Base-by-base conservation (phyloP, 1,140 invertebrate genomes). In the Drosophila ficusphila region DNA sequence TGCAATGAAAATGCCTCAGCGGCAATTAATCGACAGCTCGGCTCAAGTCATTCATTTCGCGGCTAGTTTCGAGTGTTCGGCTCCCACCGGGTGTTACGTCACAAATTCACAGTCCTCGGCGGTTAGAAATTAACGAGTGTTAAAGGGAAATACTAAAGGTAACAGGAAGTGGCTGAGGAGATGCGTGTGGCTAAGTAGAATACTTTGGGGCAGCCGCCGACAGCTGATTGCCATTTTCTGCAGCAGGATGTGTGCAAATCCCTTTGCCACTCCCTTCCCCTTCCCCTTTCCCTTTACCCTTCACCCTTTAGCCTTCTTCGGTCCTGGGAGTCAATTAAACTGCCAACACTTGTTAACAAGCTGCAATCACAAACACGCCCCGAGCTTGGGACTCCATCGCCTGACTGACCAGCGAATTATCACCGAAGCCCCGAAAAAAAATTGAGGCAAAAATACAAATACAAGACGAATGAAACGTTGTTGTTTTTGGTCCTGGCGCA, bases 321-420 rank as follows among this genome's bases (percentile, higher is more conserved):
- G 3, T 3, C 54, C 14, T 36, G 16, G 34, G 48, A 89, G 86
- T 89, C 89, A 90, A 90, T 90, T 90, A 90, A 90, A 90, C 88
- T 90, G 89, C 88, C 89, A 90, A 90, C 89, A 90, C 89, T 90
- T 90, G 89, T 90, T 90, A 90, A 90, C 89, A 90, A 90, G 79
- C 89, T 90, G 73, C 89, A 90, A 90, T 90, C 89, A 90, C 82
- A 76, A 76, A 81, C 82, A 90, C 88, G 88, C 89, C 86, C 78
- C 81, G 34, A 81, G 85, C 82, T 29, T 52, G 58, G 56, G 52
- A 31, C 56, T 56, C 42, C 41, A 38, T 33, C n/a, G 34, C n/a
- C 58, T 18, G 38, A 54, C 48, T 56, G 48, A 23, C 34, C 61
- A 61, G 46, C 76, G 60, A 85, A 86, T 83, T 83, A 83, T 83